Conservation (phyloP, 2,888 invertebrate genomes). For the Nowickia ferox region DNA sequence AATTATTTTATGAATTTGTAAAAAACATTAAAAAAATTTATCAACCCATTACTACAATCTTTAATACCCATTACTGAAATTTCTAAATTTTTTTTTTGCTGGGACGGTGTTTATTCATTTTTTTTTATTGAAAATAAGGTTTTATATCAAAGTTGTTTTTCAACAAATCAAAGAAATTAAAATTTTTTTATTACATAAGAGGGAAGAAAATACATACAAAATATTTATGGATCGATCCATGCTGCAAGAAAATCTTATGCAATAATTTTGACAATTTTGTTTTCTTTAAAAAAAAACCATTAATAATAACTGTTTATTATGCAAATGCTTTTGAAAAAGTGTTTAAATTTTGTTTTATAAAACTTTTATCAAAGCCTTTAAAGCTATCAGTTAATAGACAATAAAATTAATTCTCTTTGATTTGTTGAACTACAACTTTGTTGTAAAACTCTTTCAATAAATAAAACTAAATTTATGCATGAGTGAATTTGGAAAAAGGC, state of each 20-base stretch:
- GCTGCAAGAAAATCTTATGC: background rate
- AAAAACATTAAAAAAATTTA: too few species aligned
- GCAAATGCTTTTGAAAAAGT: background rate
- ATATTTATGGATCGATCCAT: too few species aligned
- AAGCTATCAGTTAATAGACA: background rate
- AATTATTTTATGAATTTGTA: too few species aligned
- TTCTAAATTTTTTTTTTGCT: too few species aligned
- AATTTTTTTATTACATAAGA: too few species aligned
- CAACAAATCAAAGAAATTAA: too few species aligned
- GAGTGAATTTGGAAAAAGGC: background rate
- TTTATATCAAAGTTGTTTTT: too few species aligned
- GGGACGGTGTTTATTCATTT: too few species aligned
- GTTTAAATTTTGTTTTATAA: background rate
- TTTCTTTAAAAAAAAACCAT: background rate
- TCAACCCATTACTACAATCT: too few species aligned
- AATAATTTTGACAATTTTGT: background rate
- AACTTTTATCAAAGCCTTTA: background rate
- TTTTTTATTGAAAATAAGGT: too few species aligned
- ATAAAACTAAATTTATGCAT: background rate
- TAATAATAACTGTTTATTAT: slow-evolving; percentile 16
- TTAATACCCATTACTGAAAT: too few species aligned
- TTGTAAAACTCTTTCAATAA: background rate
- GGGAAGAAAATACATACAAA: too few species aligned
- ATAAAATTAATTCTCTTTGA: slow-evolving; percentile 3
- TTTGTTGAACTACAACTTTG: background rate